A percentile compares a stretch with the other conserved stretches of the same genome.
These are phyloP conservation scores for Actinostola sp. DNA, from an alignment of 92 coral and sea anemone genomes.

Conservation along the genomic window DNA sequence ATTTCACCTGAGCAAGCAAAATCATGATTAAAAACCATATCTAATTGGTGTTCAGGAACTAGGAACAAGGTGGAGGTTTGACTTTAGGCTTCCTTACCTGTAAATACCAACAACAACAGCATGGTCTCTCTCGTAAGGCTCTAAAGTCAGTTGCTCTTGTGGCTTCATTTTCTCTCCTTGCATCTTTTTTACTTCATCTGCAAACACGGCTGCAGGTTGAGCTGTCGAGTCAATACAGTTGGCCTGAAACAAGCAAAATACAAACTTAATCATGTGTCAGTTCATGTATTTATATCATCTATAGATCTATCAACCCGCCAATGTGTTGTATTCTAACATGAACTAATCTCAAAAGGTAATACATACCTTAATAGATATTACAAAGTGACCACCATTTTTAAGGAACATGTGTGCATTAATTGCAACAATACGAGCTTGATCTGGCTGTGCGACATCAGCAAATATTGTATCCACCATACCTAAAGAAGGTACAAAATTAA, in stretches of 20 bases:
- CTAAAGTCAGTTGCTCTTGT: slow-evolving; percentile 92
- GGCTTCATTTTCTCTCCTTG: slow-evolving; percentile 98
- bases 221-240: slow-evolving; percentile 99
- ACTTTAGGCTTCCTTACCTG: slow-evolving; percentile 56
- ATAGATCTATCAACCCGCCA: no score
- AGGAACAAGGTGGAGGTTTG: background rate
- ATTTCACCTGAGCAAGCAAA: no score
- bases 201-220: slow-evolving; percentile 97
- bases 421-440: slow-evolving; percentile 98
- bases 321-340: no score
- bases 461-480: slow-evolving; percentile 99
- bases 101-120: slow-evolving; percentile 98
- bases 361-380: slow-evolving; percentile 91
- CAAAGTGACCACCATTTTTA: slow-evolving; percentile 96
- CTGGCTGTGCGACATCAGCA: slow-evolving; percentile 99
- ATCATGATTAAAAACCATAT: no score
- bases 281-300: no score
- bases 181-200: slow-evolving; percentile 99
- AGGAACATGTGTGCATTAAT: slow-evolving; percentile 97
- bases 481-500: slow-evolving; percentile 22
- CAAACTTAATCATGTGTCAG: background rate
- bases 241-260: slow-evolving; percentile 57
- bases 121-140: slow-evolving; percentile 98
- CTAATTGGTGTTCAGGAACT: background rate
- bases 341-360: no score